A percentile compares a stretch with the other conserved stretches of the same genome.
Conservation (phyloP, 2,888 invertebrate genomes). For the Pachymerium ferrugineum region DNA sequence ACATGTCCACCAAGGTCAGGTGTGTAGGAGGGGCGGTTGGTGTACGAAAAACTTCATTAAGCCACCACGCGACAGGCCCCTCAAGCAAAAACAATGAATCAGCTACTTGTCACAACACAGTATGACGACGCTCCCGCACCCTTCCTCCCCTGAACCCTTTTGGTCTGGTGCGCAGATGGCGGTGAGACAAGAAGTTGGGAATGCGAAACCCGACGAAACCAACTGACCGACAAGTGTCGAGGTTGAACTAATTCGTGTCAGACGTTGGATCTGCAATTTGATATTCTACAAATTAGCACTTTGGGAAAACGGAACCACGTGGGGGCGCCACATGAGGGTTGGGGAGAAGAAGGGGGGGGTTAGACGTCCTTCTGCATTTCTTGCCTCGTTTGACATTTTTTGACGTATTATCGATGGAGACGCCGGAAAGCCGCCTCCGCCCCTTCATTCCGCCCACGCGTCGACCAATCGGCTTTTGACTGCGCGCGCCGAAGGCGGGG, state of each 20-base stretch:
- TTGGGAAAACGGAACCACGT: conserved; percentile 2
- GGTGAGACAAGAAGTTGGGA: neutral
- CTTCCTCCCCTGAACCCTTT: neutral
- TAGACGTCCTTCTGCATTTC: neutral
- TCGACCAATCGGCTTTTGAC: conserved; percentile 13
- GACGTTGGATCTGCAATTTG: neutral
- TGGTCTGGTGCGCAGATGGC: neutral
- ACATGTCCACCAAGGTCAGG: conserved; percentile 8
- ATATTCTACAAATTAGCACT: neutral
- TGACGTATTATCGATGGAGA: neutral
- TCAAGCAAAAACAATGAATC: neutral
- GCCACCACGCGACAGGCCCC: conserved; percentile 4
- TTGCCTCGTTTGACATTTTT: neutral
- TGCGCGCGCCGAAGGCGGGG: neutral
- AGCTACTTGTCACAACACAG: conserved; percentile 9
- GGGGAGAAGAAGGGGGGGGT: too few relatives aligned
- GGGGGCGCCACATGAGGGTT: neutral
- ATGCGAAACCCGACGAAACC: neutral
- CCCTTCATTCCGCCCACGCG: neutral
- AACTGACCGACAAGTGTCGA: conserved; percentile 13
- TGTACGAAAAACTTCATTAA: conserved; percentile 7
- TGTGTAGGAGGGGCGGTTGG: neutral
- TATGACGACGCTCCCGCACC: neutral
- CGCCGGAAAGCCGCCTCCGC: neutral
- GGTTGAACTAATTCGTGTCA: conserved; percentile 13